Conservation (phyloP, 2,113 vertebrate species). For the Chelonoidis abingdonii region DNA sequence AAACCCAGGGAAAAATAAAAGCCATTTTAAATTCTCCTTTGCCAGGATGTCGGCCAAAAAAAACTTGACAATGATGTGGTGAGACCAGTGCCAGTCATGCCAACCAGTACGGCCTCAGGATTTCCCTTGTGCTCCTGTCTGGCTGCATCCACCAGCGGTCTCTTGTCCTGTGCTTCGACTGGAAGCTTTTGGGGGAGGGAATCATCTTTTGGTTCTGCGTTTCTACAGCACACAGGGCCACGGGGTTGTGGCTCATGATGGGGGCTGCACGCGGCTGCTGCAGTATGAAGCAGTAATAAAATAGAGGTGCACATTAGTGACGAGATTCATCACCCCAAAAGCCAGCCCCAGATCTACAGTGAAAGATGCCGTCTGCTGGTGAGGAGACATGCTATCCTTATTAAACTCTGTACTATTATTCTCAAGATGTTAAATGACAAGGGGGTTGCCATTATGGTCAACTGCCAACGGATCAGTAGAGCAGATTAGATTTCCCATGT, state of each 20-base stretch:
- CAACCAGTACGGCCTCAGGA: neutral
- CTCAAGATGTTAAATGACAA: neutral
- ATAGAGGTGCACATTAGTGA: neutral
- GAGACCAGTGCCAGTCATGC: neutral
- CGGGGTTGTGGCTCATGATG: neutral
- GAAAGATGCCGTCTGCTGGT: conserved; percentile 16
- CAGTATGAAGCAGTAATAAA: neutral
- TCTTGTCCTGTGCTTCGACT: neutral
- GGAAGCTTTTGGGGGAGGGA: neutral
- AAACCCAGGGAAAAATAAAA: too few species aligned
- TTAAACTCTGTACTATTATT: conserved; percentile 44
- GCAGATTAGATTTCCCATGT: neutral
- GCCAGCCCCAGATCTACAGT: conserved; percentile 1
- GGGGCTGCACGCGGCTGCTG: neutral
- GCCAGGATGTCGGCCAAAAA: neutral
- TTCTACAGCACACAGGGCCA: neutral
- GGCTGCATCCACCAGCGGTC: neutral
- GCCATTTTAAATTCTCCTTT: neutral
- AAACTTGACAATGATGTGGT: neutral
- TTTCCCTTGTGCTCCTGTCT: neutral
- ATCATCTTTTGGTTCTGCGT: neutral
- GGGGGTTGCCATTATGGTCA: neutral
- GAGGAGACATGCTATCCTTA: conserved; percentile 41
- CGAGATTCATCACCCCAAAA: neutral
- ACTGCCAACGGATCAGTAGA: conserved; percentile 28